Base-by-base conservation (phyloP, 2,888 invertebrate species). In the Caenorhabditis sinica region DNA sequence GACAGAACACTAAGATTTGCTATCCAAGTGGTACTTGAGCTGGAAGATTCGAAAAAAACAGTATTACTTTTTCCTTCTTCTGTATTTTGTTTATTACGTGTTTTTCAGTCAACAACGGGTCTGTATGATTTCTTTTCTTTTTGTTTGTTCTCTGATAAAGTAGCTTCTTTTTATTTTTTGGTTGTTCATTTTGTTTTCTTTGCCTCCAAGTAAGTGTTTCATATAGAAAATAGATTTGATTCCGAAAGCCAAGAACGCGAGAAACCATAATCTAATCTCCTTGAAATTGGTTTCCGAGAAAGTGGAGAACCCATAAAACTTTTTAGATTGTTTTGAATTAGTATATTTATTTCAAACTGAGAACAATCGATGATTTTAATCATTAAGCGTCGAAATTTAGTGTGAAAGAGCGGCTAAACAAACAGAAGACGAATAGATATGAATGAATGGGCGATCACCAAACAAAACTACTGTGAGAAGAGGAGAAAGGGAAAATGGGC, bases 21-120 rank as follows among this genome's bases (percentile, higher is more conserved):
- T 71, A 63, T 75, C 66, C 80, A 25, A 63, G 40, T 60, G 84
- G 84, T 36, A 45, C 49, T 65, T 80, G 80, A 80, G 23, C 28
- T 66, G 53, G 49, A 20, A 53, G 33, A 36, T 36, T 40, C 13
- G 40, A 56, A 58, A 25, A 51, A 36, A 30, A 5, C 28, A 51
- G 43, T 33, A 49, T 51, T 5, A 20, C 20, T 40, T 36, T 13
- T 53, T 5, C 17, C n/a, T 20, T 9, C 33, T 30, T 65, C 40
- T 30, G 11, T 63, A 53, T 74, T 58, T 72, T 76, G 56, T 58
- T 28, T n/a, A 33, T 61, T 76, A 77, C 76, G 76, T 60, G 76
- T 71, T 79, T 23, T 61, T 68, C 17, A 20, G 36, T 63, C 49
- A 58, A 43, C 36, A 30, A 58, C 58, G 56, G 56, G 71, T 63